phyloP scores from a whole-genome alignment of 2,797 vertebrate genomes.

The Coreius guichenoti region DNA sequence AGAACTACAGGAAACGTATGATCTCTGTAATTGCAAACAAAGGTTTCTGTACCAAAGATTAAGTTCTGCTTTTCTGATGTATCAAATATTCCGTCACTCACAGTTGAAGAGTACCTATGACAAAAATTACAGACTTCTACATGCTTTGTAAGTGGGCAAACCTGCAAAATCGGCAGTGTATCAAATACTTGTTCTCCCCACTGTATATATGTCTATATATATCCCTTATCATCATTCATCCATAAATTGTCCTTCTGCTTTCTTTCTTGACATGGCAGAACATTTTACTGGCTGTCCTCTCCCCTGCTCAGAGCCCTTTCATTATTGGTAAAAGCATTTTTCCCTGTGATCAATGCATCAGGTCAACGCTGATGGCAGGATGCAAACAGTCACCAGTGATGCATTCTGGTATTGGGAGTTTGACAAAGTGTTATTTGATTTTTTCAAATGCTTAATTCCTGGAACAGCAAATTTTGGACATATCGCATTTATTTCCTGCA shows the following conservation, averaged over 20 bases:
- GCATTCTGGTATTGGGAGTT: neutral
- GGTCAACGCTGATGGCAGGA: conserved; percentile 25
- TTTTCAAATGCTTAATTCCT: conserved; percentile 7
- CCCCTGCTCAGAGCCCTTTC: neutral
- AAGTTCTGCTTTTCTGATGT: no score
- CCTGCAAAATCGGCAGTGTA: no score
- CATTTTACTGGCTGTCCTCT: conserved; percentile 2
- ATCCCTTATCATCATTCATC: conserved; percentile 11
- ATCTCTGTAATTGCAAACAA: no score
- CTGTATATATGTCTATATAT: neutral
- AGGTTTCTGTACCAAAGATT: no score
- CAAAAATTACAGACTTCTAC: no score
- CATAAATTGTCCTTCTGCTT: conserved; percentile 13
- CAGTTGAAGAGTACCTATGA: no score
- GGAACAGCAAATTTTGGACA: neutral
- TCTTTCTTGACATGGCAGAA: conserved; percentile 24
- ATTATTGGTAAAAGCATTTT: conserved; percentile 38
- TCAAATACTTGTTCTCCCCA: no score
- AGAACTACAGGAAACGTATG: no score
- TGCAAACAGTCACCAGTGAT: conserved; percentile 11
- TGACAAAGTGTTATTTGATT: neutral
- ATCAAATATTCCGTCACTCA: no score
- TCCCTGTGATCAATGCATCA: conserved; percentile 51
- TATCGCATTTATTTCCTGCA: neutral
- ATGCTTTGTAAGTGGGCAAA: no score